These are phyloP conservation scores for Cygnus atratus DNA, from an alignment of 2,113 vertebrate species.

Conservation along the genomic window DNA sequence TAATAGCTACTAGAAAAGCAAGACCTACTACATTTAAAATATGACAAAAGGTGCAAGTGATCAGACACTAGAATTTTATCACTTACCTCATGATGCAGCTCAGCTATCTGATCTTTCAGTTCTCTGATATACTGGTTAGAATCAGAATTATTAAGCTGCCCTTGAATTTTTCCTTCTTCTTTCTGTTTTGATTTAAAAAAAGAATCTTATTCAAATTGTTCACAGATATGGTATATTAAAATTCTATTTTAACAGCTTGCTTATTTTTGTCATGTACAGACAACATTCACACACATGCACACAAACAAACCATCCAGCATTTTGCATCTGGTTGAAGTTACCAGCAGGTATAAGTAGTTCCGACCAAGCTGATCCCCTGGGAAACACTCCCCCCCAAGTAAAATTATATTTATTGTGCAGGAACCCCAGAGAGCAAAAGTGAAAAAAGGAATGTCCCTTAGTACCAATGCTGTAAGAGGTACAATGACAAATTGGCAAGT, in stretches of 20 bases:
- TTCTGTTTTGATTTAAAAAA: slow-evolving; percentile 81
- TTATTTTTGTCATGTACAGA: neutral
- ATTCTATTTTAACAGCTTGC: neutral
- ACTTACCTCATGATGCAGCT: slow-evolving; percentile 95
- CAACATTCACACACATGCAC: neutral
- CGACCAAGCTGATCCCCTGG: neutral
- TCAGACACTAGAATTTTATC: slow-evolving; percentile 50
- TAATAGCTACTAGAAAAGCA: slow-evolving; percentile 15
- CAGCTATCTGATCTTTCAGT: slow-evolving; percentile 95
- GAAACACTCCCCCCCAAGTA: neutral
- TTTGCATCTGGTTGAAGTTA: neutral
- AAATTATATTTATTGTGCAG: neutral
- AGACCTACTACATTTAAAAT: neutral
- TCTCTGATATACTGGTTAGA: slow-evolving; percentile 95
- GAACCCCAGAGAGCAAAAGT: neutral
- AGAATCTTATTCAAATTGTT: slow-evolving; percentile 22
- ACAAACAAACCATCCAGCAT: neutral
- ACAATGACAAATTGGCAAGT: neutral
- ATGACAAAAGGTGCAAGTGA: slow-evolving; percentile 47
- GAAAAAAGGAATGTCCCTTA: neutral
- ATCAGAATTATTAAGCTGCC: slow-evolving; percentile 96
- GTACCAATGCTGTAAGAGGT: neutral
- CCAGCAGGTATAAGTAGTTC: neutral
- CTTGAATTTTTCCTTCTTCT: slow-evolving; percentile 97
- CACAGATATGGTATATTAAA: neutral